phyloP scores from a whole-genome alignment of 2,797 vertebrate species.

The Bovichtus diacanthus region DNA sequence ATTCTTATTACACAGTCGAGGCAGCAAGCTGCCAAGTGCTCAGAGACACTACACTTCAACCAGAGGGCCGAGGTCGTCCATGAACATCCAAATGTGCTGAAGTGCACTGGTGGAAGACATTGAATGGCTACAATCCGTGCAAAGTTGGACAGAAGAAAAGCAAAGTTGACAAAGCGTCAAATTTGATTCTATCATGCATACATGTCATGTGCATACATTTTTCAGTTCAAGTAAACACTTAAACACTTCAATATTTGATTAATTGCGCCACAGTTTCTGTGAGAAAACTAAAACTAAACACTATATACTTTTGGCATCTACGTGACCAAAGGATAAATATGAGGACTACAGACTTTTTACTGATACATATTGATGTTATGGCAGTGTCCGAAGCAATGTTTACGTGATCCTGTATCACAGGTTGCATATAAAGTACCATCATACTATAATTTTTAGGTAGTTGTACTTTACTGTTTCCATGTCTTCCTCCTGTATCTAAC shows the following conservation, averaged over 20 bases:
- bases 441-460: not conserved
- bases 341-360: too few relatives aligned
- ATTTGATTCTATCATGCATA: not conserved
- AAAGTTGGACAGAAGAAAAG: not conserved
- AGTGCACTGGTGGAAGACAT: not conserved
- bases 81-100: not conserved
- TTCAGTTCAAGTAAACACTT: not conserved
- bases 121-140: not conserved
- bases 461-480: not conserved
- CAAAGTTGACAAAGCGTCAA: not conserved
- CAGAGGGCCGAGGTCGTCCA: not conserved
- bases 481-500: not conserved
- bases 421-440: not conserved
- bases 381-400: not conserved
- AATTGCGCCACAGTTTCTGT: not conserved
- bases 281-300: not conserved
- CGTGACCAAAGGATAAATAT: not conserved
- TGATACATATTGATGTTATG: not conserved
- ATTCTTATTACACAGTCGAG: not conserved
- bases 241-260: not conserved
- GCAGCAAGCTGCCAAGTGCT: not conserved
- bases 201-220: not conserved
- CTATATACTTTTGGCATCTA: not conserved
- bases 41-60: not conserved
- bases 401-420: too few relatives aligned